These are phyloP conservation scores for Euura lappo DNA, from an alignment of 1,140 invertebrate genomes.

Conservation along the genomic window DNA sequence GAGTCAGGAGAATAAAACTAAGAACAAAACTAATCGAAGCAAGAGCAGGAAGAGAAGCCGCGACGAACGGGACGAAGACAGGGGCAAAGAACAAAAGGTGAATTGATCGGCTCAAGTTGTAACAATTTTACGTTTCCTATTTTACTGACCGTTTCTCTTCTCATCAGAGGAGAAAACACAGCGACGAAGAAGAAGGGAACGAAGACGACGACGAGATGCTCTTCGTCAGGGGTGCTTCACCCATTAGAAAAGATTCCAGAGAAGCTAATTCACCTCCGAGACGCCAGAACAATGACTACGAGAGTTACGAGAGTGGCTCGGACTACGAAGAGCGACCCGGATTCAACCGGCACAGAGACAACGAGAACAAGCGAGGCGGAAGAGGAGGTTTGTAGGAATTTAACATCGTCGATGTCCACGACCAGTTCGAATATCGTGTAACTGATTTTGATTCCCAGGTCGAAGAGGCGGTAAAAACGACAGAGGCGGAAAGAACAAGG, in stretches of 20 bases:
- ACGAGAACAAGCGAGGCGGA: conserved; percentile 46
- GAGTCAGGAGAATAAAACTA: conserved; percentile 63
- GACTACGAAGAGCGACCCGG: conserved; percentile 48
- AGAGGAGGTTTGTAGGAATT: conserved; percentile 31
- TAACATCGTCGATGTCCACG: conserved; percentile 19
- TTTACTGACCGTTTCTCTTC: conserved; percentile 11
- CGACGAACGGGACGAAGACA: conserved; percentile 60
- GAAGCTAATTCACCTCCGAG: conserved; percentile 45
- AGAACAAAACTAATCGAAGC: conserved; percentile 52
- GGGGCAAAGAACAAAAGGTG: conserved; percentile 54
- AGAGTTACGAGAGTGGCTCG: conserved; percentile 50
- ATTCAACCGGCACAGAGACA: conserved; percentile 49
- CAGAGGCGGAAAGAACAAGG: conserved; percentile 55
- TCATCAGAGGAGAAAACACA: conserved; percentile 49
- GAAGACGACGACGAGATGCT: conserved; percentile 81
- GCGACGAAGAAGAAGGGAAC: conserved; percentile 63
- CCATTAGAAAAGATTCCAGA: conserved; percentile 47
- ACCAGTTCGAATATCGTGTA: too few species aligned
- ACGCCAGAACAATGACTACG: conserved; percentile 43
- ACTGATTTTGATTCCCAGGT: conserved; percentile 27
- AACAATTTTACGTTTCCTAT: background rate
- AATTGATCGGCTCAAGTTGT: conserved; percentile 9
- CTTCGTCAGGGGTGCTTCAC: conserved; percentile 75
- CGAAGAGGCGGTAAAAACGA: conserved; percentile 51
- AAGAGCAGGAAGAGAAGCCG: conserved; percentile 52